phyloP scores from a whole-genome alignment of 2,113 vertebrate species.

The Hypomesus transpacificus region DNA sequence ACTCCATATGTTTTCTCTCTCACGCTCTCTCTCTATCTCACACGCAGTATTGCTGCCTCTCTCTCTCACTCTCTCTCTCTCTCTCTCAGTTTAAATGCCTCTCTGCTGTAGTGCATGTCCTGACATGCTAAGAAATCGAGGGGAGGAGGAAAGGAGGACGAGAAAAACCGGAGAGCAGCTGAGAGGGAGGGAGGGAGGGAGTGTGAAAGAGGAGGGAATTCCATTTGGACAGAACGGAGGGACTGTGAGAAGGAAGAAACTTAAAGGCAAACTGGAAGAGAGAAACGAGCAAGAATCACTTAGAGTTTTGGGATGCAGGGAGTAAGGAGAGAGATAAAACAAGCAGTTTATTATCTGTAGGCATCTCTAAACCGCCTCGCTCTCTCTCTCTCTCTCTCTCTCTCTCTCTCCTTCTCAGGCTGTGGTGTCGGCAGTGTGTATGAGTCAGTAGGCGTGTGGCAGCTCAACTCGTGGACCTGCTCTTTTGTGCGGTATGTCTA shows the following conservation, averaged over 20 bases:
- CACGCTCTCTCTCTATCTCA: not conserved
- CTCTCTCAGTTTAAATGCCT: conserved; percentile 7
- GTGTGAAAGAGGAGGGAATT: conserved; percentile 10
- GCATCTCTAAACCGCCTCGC: no score
- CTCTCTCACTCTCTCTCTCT: conserved; percentile 1
- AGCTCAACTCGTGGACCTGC: conserved; percentile 9
- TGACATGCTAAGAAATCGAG: conserved; percentile 59
- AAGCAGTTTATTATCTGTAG: conserved; percentile 27
- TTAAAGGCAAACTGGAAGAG: conserved; percentile 23
- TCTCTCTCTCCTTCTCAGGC: conserved; percentile 30
- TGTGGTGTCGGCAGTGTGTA: conserved; percentile 13
- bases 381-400: conserved; percentile 20
- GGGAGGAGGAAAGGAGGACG: conserved; percentile 61
- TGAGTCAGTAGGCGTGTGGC: not conserved
- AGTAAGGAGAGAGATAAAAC: conserved; percentile 26
- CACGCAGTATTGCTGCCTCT: not conserved
- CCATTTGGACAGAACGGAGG: not conserved
- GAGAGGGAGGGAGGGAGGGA: conserved; percentile 27
- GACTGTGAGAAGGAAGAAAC: conserved; percentile 44
- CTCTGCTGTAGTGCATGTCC: conserved; percentile 50
- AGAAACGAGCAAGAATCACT: conserved; percentile 9
- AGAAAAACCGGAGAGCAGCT: conserved; percentile 61
- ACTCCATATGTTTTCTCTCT: not conserved
- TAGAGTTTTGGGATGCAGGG: conserved; percentile 1
- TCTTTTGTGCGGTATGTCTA: not conserved